A percentile compares a stretch with the other conserved stretches of the same genome.
phyloP scores from a whole-genome alignment of 2,888 invertebrate genomes.

The Clivina fossor region DNA sequence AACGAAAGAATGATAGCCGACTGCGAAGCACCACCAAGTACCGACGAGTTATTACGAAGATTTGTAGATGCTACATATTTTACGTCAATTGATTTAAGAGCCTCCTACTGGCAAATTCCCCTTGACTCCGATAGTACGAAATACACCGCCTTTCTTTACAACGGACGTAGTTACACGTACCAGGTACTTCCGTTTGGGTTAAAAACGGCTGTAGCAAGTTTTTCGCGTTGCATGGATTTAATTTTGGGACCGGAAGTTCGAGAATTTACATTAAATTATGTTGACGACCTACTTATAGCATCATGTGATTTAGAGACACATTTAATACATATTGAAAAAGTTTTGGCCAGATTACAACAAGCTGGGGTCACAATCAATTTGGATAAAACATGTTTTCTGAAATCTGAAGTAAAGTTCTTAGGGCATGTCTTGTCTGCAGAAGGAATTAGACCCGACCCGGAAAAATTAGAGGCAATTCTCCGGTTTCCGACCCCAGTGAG shows the following conservation, averaged over 20 bases:
- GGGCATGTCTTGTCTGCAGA: slow-evolving; percentile 30
- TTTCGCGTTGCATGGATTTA: slow-evolving; percentile 40
- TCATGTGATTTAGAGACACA: slow-evolving; percentile 40
- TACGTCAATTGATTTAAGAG: slow-evolving; percentile 26
- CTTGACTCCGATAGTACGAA: slow-evolving; percentile 36
- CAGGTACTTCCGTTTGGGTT: slow-evolving; percentile 45
- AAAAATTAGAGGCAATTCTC: slow-evolving; percentile 39
- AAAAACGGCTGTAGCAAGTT: slow-evolving; percentile 42
- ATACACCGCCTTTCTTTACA: slow-evolving; percentile 40
- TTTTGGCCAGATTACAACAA: slow-evolving; percentile 37
- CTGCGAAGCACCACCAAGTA: slow-evolving; percentile 37
- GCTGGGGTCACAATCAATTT: slow-evolving; percentile 41
- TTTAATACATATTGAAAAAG: slow-evolving; percentile 36
- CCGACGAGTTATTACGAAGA: slow-evolving; percentile 36
- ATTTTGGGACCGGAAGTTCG: slow-evolving; percentile 41
- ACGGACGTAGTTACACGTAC: slow-evolving; percentile 41
- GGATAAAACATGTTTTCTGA: slow-evolving; percentile 40
- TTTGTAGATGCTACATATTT: slow-evolving; percentile 22
- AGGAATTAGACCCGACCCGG: slow-evolving; percentile 32
- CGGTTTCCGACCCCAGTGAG: slow-evolving; percentile 41
- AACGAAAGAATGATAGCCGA: slow-evolving; percentile 44
- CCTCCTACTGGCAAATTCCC: slow-evolving; percentile 41
- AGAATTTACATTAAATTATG: slow-evolving; percentile 41
- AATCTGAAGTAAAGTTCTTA: slow-evolving; percentile 17
- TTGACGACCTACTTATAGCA: slow-evolving; percentile 45